Evolutionary conservation across 2,113 vertebrate species (phyloP).

Genomic region (Syrmaticus mikado): DNA sequence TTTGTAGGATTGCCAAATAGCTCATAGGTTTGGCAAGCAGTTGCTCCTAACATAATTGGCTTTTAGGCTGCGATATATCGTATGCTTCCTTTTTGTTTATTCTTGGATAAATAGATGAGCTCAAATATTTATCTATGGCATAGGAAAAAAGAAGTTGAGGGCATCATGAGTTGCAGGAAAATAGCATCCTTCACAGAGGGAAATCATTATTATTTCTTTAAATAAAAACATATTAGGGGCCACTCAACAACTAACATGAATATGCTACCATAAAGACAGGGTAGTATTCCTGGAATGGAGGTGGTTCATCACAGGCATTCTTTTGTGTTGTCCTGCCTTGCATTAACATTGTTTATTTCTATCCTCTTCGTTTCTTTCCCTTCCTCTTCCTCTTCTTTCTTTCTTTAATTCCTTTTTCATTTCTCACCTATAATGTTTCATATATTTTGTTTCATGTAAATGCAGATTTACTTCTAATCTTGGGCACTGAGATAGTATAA

Average conservation of each 20-base stretch:
- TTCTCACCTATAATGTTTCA: neutral
- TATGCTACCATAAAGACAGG: neutral
- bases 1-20: neutral
- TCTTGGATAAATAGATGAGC: neutral
- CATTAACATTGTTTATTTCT: neutral
- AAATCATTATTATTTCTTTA: neutral
- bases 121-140: neutral
- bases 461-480: neutral
- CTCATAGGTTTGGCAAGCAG: constrained; percentile 5
- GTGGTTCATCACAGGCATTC: neutral
- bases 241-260: neutral
- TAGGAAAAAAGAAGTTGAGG: neutral
- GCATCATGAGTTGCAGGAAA: constrained; percentile 7
- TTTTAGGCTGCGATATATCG: neutral
- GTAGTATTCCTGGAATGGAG: rapidly evolving
- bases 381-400: neutral
- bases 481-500: neutral
- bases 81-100: neutral
- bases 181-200: neutral
- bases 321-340: neutral
- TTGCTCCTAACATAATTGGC: neutral
- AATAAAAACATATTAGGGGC: neutral
- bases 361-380: neutral
- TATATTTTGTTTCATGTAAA: neutral
- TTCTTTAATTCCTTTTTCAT: neutral